These are phyloP conservation scores for Steinernema khuongi DNA, from an alignment of 1,140 invertebrate genomes.

Conservation along the genomic window DNA sequence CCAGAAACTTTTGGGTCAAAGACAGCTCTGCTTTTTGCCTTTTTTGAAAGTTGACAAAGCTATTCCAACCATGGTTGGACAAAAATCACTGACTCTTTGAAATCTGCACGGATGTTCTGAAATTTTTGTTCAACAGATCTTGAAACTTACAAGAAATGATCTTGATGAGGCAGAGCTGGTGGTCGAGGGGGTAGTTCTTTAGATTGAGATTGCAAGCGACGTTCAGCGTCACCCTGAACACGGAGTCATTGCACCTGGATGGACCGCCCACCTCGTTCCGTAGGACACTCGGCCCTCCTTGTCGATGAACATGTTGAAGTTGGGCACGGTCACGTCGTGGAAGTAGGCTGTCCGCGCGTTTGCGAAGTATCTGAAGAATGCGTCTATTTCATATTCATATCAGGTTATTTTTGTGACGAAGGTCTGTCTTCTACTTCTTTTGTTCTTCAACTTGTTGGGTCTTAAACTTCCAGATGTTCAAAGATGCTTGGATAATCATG, in stretches of 20 bases:
- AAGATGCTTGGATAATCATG: conserved; percentile 22
- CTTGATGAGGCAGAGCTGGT: conserved; percentile 47
- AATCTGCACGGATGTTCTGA: too few species aligned
- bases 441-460: background rate
- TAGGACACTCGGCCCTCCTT: conserved; percentile 59
- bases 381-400: background rate
- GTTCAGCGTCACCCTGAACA: conserved; percentile 63
- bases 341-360: conserved; percentile 49
- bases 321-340: conserved; percentile 55
- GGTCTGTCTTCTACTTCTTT: background rate
- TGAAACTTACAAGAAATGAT: conserved; percentile 40
- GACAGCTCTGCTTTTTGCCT: too few species aligned
- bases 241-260: background rate
- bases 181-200: conserved; percentile 66
- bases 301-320: conserved; percentile 59
- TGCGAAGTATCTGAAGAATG: conserved; percentile 60
- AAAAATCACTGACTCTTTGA: too few species aligned
- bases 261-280: background rate
- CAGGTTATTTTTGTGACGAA: background rate
- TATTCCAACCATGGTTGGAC: too few species aligned
- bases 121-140: background rate
- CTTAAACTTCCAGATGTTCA: background rate
- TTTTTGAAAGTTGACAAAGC: too few species aligned
- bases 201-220: conserved; percentile 89
- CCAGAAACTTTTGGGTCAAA: too few species aligned